These are phyloP conservation scores for Neoitamus cyanurus DNA, from an alignment of 2,888 invertebrate genomes.

Conservation along the genomic window DNA sequence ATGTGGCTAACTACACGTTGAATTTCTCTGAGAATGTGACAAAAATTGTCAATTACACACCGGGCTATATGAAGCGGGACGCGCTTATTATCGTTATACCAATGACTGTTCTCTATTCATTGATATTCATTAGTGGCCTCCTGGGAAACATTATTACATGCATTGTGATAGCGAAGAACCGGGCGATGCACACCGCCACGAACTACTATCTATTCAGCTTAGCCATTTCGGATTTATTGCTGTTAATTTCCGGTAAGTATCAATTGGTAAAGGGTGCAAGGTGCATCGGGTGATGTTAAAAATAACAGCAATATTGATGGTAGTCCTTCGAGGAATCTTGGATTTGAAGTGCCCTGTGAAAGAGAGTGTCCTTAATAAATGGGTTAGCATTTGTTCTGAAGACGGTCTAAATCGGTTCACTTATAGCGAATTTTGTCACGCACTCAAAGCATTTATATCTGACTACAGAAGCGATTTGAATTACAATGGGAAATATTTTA, in stretches of 20 bases:
- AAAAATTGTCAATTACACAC: constrained; percentile 2
- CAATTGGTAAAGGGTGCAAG: not conserved
- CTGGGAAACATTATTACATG: constrained; percentile 83
- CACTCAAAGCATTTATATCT: not conserved
- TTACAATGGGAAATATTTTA: not conserved
- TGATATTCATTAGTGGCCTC: constrained; percentile 71
- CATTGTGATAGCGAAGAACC: constrained; percentile 79
- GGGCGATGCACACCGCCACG: constrained; percentile 80
- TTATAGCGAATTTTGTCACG: not conserved
- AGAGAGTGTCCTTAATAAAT: not conserved
- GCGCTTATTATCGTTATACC: constrained; percentile 60
- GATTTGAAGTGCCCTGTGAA: not conserved
- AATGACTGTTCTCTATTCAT: constrained; percentile 74
- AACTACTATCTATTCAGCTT: constrained; percentile 83
- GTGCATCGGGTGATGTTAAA: no score
- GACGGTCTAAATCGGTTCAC: not conserved
- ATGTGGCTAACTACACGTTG: not conserved
- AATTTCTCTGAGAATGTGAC: not conserved
- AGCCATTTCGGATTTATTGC: constrained; percentile 80
- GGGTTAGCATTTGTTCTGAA: not conserved
- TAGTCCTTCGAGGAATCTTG: not conserved
- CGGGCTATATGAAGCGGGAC: not conserved
- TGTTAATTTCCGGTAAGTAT: constrained; percentile 74
- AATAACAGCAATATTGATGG: not conserved
- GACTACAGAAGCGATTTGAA: not conserved